These are phyloP conservation scores for Malurus leucopterus DNA, from an alignment of 2,797 vertebrate genomes.

Conservation along the genomic window DNA sequence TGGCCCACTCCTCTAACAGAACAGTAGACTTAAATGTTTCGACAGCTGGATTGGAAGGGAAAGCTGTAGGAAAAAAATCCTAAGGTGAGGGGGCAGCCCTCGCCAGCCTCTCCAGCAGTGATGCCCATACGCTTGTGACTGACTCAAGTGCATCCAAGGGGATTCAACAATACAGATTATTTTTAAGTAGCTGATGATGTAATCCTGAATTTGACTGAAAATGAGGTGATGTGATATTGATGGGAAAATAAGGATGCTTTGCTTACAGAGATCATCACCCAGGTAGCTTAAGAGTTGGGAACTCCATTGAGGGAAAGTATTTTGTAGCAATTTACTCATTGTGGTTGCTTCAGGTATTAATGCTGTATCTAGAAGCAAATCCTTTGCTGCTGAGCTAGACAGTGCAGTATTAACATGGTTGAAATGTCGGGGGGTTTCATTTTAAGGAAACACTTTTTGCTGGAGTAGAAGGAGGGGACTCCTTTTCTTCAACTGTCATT, in stretches of 20 bases:
- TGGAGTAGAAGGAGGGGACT: fast-evolving
- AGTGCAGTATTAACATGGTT: not conserved
- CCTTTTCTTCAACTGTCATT: not conserved
- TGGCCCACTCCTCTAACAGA: conserved; percentile 19
- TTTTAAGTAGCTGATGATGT: not conserved
- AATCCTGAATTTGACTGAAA: not conserved
- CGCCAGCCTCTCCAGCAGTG: not conserved
- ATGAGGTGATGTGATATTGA: not conserved
- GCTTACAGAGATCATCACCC: not conserved
- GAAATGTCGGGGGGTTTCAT: not conserved
- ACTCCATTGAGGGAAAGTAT: not conserved
- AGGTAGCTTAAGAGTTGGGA: not conserved
- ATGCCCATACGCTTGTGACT: not conserved
- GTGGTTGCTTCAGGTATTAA: not conserved
- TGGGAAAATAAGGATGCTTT: not conserved
- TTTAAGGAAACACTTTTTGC: not conserved
- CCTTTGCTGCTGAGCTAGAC: not conserved
- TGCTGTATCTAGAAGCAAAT: not conserved
- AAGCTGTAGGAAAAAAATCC: not conserved
- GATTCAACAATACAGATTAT: not conserved
- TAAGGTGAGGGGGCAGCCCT: not conserved
- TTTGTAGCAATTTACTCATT: not conserved
- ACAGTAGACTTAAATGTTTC: conserved; percentile 40
- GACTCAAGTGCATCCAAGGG: not conserved
- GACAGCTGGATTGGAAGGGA: not conserved